Evolutionary conservation across 2,797 vertebrate species (phyloP), one percentile per base, ranked within the genome.

Genomic region (Etheostoma perlongum): DNA sequence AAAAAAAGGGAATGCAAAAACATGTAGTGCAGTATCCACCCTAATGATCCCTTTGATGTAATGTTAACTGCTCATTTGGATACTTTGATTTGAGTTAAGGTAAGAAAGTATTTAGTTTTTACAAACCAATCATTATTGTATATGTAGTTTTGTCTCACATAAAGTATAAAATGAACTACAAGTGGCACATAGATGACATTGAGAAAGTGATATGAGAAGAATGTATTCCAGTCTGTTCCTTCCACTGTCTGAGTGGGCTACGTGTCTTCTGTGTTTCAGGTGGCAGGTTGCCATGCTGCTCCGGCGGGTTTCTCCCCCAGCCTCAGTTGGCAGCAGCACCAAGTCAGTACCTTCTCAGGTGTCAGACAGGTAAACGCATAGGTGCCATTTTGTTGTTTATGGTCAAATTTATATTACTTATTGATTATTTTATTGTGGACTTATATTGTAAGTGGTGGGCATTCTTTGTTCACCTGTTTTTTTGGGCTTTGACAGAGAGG

Each of bases 291-390:
- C 70, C 95, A 93, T n/a, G 96, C 96, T 40, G 97, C 98, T 60
- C 98, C 98, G 19, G 92, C 91, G 74, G 98, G 98, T 16, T 97
- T 96, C 79, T 97, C 92, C 49, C 98, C 98, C 36, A 97, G 97
- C 0, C 92, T 98, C 52, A 93, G 87, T 11, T 99, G 98, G 98
- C 98, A 99, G 52, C 97, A 96, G 85, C 96, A 95, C 62, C 97
- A 99, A 96, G 97, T 98, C 83, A 87, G 96, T 64, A 95, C 91
- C 79, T 99, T 99, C 89, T 99, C 98, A 63, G 86, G 94, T 5
- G 87, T 98, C 91, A 96, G 98, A 92, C 98, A 97, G 96, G 98
- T 97, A 92, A 72, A 2, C 42, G 48, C 46, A 66, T 12, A 30
- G 27, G 27, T 1, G 27, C 27, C 27, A 30, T 5, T 0, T 30